Percentiles rank a stretch among this genome's conserved stretches.
Conservation (phyloP, 35 echinoderm and acorn worm species). For the Apostichopus californicus region DNA sequence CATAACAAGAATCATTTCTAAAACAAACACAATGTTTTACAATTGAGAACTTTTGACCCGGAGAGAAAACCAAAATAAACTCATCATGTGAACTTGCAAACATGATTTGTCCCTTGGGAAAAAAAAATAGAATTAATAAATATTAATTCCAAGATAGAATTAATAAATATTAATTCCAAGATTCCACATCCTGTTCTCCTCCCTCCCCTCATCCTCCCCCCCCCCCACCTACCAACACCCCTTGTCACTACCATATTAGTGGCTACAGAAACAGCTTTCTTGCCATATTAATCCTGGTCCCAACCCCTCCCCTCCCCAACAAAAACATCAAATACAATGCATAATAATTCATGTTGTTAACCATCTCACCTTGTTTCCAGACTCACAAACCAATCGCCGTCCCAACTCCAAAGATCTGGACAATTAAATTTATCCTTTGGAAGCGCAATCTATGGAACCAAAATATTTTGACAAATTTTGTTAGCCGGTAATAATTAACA, state of each 20-base stretch:
- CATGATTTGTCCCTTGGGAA: too few species aligned
- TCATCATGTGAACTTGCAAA: too few species aligned
- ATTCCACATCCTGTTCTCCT: neutral
- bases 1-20: too few species aligned
- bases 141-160: too few species aligned
- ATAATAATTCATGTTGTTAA: neutral
- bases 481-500: too few species aligned
- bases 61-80: too few species aligned
- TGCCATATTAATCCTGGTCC: neutral
- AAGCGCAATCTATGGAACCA: slow-evolving; percentile 46
- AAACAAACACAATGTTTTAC: too few species aligned
- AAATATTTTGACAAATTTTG: neutral
- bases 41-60: too few species aligned
- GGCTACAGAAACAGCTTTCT: neutral
- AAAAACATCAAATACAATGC: neutral
- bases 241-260: neutral
- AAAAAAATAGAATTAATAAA: too few species aligned
- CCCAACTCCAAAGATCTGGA: slow-evolving; percentile 76
- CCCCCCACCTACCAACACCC: neutral
- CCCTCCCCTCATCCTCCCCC: neutral
- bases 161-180: too few species aligned
- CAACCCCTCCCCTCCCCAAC: neutral
- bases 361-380: slow-evolving; percentile 66
- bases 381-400: slow-evolving; percentile 76
- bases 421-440: slow-evolving; percentile 67